Evolutionary conservation across 2,797 vertebrate genomes (phyloP), one percentile per base, ranked within the genome.

Genomic region (Poecilia velifera): DNA sequence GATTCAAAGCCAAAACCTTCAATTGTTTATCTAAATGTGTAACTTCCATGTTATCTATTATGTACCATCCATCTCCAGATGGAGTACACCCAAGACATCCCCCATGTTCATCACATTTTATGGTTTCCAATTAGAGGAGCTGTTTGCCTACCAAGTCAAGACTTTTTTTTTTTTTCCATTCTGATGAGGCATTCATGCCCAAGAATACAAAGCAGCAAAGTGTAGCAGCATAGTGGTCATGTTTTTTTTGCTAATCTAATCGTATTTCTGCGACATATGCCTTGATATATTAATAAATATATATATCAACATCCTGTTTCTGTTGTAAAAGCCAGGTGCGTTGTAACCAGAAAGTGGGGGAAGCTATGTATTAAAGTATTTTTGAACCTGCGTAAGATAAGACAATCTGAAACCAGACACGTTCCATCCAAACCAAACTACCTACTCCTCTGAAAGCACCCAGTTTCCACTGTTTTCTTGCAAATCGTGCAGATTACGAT

Each of bases 381-480:
- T 36, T 71, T 45, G 18, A 31, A 62, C 28, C 73, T n/a, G 0
- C 2, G 3, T 64, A 72, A 80, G 76, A 79, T 5, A 6, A 14
- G 53, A n/a, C 16, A 8, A 43, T 71, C 9, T 78, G 72, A 80
- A 73, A 71, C 20, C 43, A 75, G 2, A 36, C 12, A 4, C 6
- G 53, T 76, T 43, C 6, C 4, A 49, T 62, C 3, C 1, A 18
- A 53, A 73, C 75, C 22, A 43, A 74, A 31, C 75, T 77, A 25
- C 79, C 34, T 34, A 74, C 79, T 64, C 34, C 6, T 57, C 14
- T 36, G 55, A 66, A 80, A 83, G 45, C 74, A 74, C 73, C 0
- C 1, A 6, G 57, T 83, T 90, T 87, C 88, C 79, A 0, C 68
- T 64, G 16, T 47, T 46, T 43, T 82, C 34, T 81, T 41, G 77